Conservation (phyloP, 2,888 invertebrate species). For the Noctua pronuba region DNA sequence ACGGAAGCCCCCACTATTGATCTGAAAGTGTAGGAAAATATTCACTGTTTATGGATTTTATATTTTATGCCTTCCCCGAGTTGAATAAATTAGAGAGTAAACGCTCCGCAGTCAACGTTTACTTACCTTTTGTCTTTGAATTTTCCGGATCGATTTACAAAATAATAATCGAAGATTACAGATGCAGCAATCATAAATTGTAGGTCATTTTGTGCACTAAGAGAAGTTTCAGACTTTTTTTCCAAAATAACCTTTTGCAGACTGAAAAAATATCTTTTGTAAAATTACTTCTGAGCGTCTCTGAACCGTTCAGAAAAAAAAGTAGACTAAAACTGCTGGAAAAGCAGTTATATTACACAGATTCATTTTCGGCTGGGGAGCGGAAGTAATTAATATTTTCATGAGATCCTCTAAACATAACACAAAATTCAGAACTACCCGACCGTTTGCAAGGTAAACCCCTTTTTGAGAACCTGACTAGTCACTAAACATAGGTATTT, state of each 20-base stretch:
- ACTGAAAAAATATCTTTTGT: neutral
- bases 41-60: constrained; percentile 30
- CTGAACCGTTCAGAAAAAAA: too few relatives aligned
- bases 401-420: constrained; percentile 6
- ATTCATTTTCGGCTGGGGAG: neutral
- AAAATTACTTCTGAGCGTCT: neutral
- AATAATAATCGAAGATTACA: neutral
- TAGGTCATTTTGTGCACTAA: neutral
- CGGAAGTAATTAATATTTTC: constrained; percentile 17
- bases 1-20: constrained; percentile 63
- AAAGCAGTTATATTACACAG: neutral
- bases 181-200: neutral
- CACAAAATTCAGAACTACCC: constrained; percentile 17
- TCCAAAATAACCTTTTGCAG: neutral
- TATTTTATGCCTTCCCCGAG: neutral
- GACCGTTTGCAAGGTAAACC: constrained; percentile 28
- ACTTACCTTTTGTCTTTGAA: neutral
- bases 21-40: constrained; percentile 40
- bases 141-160: neutral
- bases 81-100: constrained; percentile 15
- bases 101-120: neutral
- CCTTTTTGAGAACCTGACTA: constrained; percentile 16
- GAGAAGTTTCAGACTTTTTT: neutral
- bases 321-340: neutral
- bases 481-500: neutral